phyloP scores from a whole-genome alignment of 1,140 invertebrate species.

The Lamellibrachia luymesi region DNA sequence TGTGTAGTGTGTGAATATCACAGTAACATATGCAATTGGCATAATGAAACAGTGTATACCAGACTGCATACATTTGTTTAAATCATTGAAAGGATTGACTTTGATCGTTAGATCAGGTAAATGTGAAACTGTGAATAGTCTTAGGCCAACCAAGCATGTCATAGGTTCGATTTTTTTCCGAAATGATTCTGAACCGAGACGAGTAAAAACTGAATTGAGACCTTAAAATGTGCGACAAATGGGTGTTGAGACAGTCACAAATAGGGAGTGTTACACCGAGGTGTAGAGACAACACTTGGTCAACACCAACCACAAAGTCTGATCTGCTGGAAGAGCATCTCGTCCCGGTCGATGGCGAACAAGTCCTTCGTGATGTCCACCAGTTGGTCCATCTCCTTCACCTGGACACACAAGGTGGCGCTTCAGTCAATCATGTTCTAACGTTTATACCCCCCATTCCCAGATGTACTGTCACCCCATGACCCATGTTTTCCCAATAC shows the following conservation, averaged over 20 bases:
- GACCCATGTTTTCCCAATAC: neutral
- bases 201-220: no score
- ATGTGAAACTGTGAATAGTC: no score
- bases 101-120: no score
- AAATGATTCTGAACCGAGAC: no score
- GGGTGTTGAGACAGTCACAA: neutral
- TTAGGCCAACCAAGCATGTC: no score
- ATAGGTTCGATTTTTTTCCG: no score
- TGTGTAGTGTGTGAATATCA: no score
- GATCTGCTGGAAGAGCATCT: conserved; percentile 73
- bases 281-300: neutral
- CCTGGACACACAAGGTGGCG: conserved; percentile 39
- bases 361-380: conserved; percentile 73
- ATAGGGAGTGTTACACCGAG: neutral
- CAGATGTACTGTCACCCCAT: neutral
- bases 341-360: conserved; percentile 70
- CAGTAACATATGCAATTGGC: no score
- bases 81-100: no score
- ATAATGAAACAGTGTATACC: no score
- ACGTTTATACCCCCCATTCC: neutral
- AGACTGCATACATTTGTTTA: no score
- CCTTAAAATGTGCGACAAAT: no score
- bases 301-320: conserved; percentile 57
- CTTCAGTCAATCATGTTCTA: neutral
- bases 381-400: conserved; percentile 70